phyloP scores from a whole-genome alignment of 2,113 vertebrate genomes.

The Pangasianodon gigas region DNA sequence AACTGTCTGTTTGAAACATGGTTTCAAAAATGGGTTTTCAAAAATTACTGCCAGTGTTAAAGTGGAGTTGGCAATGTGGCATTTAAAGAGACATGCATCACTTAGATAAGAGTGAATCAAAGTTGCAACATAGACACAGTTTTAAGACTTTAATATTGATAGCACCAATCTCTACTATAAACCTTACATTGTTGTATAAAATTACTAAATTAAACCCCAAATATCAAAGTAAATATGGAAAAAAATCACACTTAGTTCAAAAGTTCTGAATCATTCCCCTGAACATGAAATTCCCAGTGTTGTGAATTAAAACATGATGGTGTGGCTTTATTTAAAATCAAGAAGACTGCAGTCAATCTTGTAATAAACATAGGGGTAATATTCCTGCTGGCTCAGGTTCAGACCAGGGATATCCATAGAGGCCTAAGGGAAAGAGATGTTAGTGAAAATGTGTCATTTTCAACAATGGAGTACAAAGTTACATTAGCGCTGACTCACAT shows the following conservation, averaged over 20 bases:
- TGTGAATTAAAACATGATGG: conserved; percentile 21
- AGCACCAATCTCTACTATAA: not conserved
- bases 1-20: no score
- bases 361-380: conserved; percentile 98
- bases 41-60: not conserved
- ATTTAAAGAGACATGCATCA: no score
- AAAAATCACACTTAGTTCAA: not conserved
- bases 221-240: not conserved
- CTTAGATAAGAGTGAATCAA: not conserved
- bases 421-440: conserved; percentile 70
- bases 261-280: not conserved
- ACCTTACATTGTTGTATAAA: not conserved
- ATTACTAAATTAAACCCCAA: not conserved
- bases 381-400: conserved; percentile 97
- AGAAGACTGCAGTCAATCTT: conserved; percentile 97
- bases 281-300: not conserved
- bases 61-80: not conserved
- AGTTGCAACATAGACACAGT: not conserved
- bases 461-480: not conserved
- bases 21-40: no score
- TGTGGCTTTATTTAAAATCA: conserved; percentile 87
- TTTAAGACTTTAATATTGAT: not conserved
- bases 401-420: conserved; percentile 96
- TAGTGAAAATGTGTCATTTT: not conserved
- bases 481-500: conserved; percentile 78